Base-by-base conservation (phyloP, 2,113 vertebrate species). In the Podocnemis expansa region DNA sequence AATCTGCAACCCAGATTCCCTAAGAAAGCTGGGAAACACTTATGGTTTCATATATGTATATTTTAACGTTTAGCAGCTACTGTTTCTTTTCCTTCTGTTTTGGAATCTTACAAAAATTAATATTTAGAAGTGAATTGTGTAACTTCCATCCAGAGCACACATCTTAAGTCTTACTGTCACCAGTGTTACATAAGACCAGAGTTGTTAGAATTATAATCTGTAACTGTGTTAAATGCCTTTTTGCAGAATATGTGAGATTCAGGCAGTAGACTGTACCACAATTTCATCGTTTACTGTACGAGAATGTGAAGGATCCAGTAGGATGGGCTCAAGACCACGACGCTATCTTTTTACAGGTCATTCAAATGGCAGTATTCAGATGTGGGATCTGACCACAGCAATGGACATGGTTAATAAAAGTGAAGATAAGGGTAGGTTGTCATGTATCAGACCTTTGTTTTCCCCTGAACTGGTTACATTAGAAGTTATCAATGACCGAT, bases 351-450 rank as follows among this genome's bases (percentile, higher is more conserved):
- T 99, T 96, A 99, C 99, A 0, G 99, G 99, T 29, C 99, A 99
- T 24, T 98, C 98, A 8, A 99, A 99, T 21, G 99, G 99, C 86
- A 99, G 99, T 98, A 99, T 99, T 94, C 99, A 99, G 93, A 99
- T 99, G 99, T 99, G 99, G 99, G 99, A 99, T 94, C 98, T 99
- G 93, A 99, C 99, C 82, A 99, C 99, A 0, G 99, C 99, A 8
- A 99, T 99, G 99, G 99, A 99, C 92, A 99, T 98, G 52, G 99
- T 98, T 55, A 99, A 98, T 96, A 99, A 99, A 97, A 98, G 97
- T 25, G 99, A 99, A 95, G 99, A 99, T 79, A 99, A 96, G 96
- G 99, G 98, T 98, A 98, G 94, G 94, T n/a, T 49, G 34, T 43
- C 17, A 0, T 22, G 5, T 5, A 11, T 27, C 54, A 13, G 2